These are phyloP conservation scores for Albula goreensis DNA, from an alignment of 2,113 vertebrate species.

Conservation along the genomic window DNA sequence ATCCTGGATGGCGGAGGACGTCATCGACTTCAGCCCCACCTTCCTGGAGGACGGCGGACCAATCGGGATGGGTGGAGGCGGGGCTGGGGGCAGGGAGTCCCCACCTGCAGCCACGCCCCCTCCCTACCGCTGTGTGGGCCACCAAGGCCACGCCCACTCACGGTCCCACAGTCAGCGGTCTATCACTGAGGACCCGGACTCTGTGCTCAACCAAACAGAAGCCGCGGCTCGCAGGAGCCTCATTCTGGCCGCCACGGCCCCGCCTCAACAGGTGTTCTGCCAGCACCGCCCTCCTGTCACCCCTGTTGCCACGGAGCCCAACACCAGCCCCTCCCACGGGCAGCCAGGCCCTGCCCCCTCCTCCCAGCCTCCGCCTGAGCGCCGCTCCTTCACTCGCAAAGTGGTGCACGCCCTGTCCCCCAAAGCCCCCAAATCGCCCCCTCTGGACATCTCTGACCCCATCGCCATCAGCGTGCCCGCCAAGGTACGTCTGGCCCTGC, in stretches of 20 bases:
- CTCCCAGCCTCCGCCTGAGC: slow-evolving; percentile 46
- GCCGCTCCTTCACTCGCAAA: slow-evolving; percentile 64
- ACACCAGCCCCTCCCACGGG: slow-evolving; percentile 39
- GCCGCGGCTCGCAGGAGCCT: slow-evolving; percentile 56
- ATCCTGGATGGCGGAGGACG: slow-evolving; percentile 73
- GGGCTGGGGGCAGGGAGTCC: slow-evolving; percentile 53
- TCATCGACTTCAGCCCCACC: slow-evolving; percentile 72
- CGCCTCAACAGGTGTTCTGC: slow-evolving; percentile 51
- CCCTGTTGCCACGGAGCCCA: slow-evolving; percentile 32
- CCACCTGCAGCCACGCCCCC: slow-evolving; percentile 53
- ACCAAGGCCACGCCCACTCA: slow-evolving; percentile 62
- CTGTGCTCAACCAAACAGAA: slow-evolving; percentile 59
- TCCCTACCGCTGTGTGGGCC: slow-evolving; percentile 50
- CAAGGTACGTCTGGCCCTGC: slow-evolving; percentile 43
- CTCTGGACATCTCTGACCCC: slow-evolving; percentile 71
- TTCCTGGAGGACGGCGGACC: slow-evolving; percentile 65
- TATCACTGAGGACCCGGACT: slow-evolving; percentile 59
- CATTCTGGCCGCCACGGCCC: slow-evolving; percentile 58
- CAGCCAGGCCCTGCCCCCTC: slow-evolving; percentile 24
- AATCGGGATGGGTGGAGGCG: slow-evolving; percentile 34
- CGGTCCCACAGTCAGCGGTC: slow-evolving; percentile 63
- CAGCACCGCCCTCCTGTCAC: slow-evolving; percentile 51
- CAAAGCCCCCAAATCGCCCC: slow-evolving; percentile 55
- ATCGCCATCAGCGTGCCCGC: slow-evolving; percentile 72
- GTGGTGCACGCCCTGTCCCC: slow-evolving; percentile 59